Evolutionary conservation across 2,888 invertebrate genomes (phyloP), one percentile per base, ranked within the genome.

Genomic region (Gryllus longicercus): DNA sequence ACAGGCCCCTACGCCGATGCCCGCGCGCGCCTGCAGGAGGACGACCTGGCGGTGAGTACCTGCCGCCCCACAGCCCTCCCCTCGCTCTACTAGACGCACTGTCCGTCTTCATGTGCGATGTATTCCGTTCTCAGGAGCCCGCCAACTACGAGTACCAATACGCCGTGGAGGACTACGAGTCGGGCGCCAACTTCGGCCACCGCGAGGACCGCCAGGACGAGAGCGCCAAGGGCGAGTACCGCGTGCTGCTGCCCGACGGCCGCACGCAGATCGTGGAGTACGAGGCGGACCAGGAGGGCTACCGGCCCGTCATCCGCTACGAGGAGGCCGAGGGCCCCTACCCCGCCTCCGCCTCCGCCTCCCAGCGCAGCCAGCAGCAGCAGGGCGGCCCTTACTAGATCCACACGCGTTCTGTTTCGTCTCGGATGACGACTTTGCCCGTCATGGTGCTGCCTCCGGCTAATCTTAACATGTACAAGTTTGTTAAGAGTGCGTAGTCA

Each of bases 81-180:
- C 16, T 14, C 14, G 63, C 8, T 63, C 12, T 14, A 63, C 14
- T n/a, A 14, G 12, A 63, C n/a, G 0, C 63, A 63, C 63, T 1
- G 63, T 63, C n/a, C n/a, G 5, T 8, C 63, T 63, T 14, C 14
- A 63, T 5, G 14, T 8, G 63, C 12, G 5, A 63, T 63, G 14
- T 1, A n/a, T 63, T 63, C 11, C 11, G 8, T 38, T 8, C 38
- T 18, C 84, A 91, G 91, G 87, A 90, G 83, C 91, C 91, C 80
- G 91, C 90, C n/a, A 91, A 91, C 85, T 92, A 92, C 85, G 90
- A 91, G 84, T 92, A 90, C 84, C 90, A 90, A 1, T 92, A 92
- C 86, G 91, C 91, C 84, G 92, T 92, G 16, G 89, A 90, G 85
- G 92, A 91, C 84, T 89, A 88, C 25, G 87, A 85, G 2, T 88